These are phyloP conservation scores for Salarias fasciatus DNA, from an alignment of 2,797 vertebrate species.

Conservation along the genomic window DNA sequence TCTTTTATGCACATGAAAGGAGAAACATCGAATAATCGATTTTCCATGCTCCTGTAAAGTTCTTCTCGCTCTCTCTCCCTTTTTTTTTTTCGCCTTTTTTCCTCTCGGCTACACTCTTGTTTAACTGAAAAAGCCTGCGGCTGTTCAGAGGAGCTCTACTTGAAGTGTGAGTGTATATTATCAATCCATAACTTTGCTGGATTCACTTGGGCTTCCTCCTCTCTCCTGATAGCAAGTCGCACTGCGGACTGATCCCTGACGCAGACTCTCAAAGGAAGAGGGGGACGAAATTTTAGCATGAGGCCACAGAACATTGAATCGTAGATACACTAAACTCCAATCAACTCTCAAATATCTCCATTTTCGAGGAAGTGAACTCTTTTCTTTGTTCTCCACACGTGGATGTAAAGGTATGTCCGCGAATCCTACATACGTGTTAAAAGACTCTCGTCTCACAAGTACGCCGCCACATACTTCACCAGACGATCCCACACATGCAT, in stretches of 20 bases:
- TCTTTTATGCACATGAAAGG: slow-evolving; percentile 50
- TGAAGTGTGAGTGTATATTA: slow-evolving; percentile 26
- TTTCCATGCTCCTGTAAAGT: slow-evolving; percentile 33
- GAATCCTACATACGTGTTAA: slow-evolving; percentile 14
- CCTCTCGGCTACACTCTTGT: slow-evolving; percentile 17
- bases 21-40: slow-evolving; percentile 58
- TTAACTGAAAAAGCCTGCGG: slow-evolving; percentile 22
- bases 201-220: slow-evolving; percentile 5
- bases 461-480: slow-evolving; percentile 1
- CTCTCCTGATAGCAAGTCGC: slow-evolving; percentile 1
- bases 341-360: background rate
- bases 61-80: too few relatives aligned
- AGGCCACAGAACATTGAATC: too few relatives aligned
- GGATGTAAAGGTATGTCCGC: slow-evolving; percentile 5
- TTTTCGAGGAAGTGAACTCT: slow-evolving; percentile 35
- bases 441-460: slow-evolving; percentile 19
- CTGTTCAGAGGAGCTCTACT: slow-evolving; percentile 29
- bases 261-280: slow-evolving; percentile 8
- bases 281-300: background rate
- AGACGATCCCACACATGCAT: slow-evolving; percentile 38
- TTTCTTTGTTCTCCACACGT: slow-evolving; percentile 7
- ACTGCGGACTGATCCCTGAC: slow-evolving; percentile 13
- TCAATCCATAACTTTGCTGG: slow-evolving; percentile 21
- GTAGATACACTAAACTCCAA: too few relatives aligned
- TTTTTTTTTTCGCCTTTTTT: slow-evolving; percentile 11